Percentiles rank a stretch among this genome's conserved stretches.
phyloP scores from a whole-genome alignment of 2,888 invertebrate genomes.

The Philopedon plagiatum region DNA sequence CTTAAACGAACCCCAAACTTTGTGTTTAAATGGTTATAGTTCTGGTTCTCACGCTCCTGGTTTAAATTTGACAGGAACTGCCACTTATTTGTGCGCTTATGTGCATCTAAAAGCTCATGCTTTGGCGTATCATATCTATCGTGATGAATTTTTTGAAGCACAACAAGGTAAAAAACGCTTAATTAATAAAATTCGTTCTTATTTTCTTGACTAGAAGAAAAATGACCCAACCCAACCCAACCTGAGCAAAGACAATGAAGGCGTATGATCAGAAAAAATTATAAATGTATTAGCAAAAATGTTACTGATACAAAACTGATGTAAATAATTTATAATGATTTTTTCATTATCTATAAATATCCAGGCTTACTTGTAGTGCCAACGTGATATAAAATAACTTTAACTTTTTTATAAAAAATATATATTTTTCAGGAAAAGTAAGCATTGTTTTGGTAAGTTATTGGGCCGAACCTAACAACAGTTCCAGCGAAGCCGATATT shows the following conservation, averaged over 20 bases:
- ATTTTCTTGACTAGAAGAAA: no score
- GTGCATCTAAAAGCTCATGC: slow-evolving; percentile 68
- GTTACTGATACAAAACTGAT: no score
- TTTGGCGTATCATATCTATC: slow-evolving; percentile 65
- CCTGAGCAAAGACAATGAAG: no score
- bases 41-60: slow-evolving; percentile 50
- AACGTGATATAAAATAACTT: no score
- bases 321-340: no score
- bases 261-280: no score
- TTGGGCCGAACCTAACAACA: slow-evolving; percentile 17
- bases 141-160: slow-evolving; percentile 62
- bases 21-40: slow-evolving; percentile 55
- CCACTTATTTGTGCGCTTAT: slow-evolving; percentile 74
- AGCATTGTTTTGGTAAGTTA: slow-evolving; percentile 31
- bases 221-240: no score
- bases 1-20: slow-evolving; percentile 70
- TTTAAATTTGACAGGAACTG: slow-evolving; percentile 11
- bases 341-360: no score
- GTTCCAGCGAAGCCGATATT: slow-evolving; percentile 9
- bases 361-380: no score
- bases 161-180: slow-evolving; percentile 58
- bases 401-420: slow-evolving; percentile 13
- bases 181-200: slow-evolving; percentile 36
- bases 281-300: no score
- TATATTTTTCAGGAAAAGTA: slow-evolving; percentile 27